Evolutionary conservation across 1,140 invertebrate species (phyloP).

Genomic region (Sweltsa coloradensis): DNA sequence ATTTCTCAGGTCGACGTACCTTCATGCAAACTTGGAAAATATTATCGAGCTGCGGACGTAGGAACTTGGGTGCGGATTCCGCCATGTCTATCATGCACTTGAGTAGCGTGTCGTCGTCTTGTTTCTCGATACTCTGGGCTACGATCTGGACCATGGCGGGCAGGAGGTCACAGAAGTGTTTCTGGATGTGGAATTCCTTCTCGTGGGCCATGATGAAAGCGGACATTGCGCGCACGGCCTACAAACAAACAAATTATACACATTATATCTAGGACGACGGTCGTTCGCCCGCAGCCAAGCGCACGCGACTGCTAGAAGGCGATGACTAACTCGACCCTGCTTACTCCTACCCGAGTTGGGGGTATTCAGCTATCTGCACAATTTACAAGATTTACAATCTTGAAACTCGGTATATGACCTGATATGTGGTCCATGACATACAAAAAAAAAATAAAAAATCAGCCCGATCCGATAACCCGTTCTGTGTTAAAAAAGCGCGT

Average conservation of each 20-base stretch:
- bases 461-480: too few species aligned
- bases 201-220: conserved; percentile 87
- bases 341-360: too few species aligned
- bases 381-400: too few species aligned
- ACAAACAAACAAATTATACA: conserved; percentile 57
- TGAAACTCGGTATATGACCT: too few species aligned
- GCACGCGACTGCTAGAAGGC: too few species aligned
- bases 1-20: conserved; percentile 32
- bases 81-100: conserved; percentile 89
- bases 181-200: conserved; percentile 75
- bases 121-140: conserved; percentile 56
- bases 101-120: conserved; percentile 81
- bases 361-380: too few species aligned
- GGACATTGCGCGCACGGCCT: conserved; percentile 72
- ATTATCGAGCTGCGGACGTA: conserved; percentile 71
- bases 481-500: too few species aligned
- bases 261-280: too few species aligned
- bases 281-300: too few species aligned
- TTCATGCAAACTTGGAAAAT: conserved; percentile 88
- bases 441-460: too few species aligned
- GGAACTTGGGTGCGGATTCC: conserved; percentile 84
- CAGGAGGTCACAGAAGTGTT: conserved; percentile 76
- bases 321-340: too few species aligned
- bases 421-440: too few species aligned
- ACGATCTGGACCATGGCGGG: conserved; percentile 64